A percentile compares a stretch with the other conserved stretches of the same genome.
phyloP scores from a whole-genome alignment of 2,113 vertebrate genomes.

The Ctenodactylus gundi region DNA sequence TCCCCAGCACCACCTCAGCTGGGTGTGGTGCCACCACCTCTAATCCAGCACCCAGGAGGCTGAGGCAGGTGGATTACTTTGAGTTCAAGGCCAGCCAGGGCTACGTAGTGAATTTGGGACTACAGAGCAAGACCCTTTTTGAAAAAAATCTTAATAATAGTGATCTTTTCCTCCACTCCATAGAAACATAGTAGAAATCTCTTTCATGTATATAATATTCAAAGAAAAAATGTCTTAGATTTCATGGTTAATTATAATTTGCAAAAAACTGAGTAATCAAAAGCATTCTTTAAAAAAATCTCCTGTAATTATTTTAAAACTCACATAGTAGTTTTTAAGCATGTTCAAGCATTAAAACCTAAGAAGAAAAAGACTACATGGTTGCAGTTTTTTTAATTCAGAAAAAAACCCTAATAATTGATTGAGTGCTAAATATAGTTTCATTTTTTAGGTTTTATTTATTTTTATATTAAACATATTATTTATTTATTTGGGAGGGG shows the following conservation, averaged over 20 bases:
- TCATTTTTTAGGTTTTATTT: slow-evolving; percentile 5
- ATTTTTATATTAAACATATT: no score
- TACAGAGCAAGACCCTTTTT: no score
- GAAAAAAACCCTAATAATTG: slow-evolving; percentile 24
- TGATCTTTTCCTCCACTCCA: no score
- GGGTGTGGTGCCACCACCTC: no score
- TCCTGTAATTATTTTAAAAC: background rate
- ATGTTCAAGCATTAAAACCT: slow-evolving; percentile 34
- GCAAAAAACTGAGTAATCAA: slow-evolving; percentile 20
- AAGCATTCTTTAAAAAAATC: background rate
- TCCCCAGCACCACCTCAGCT: no score
- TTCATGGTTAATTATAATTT: slow-evolving; percentile 21
- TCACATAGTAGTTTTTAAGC: background rate
- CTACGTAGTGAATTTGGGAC: no score
- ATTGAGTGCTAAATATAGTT: slow-evolving; percentile 4
- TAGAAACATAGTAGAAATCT: no score
- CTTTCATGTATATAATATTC: background rate
- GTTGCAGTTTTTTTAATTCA: background rate
- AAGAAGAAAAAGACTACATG: slow-evolving; percentile 40
- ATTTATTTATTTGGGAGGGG: no score
- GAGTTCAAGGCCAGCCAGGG: no score
- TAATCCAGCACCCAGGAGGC: no score
- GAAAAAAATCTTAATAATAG: no score
- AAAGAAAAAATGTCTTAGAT: slow-evolving; percentile 16
- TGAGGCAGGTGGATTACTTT: no score